Percentiles rank a stretch among this genome's conserved stretches.
phyloP scores from a whole-genome alignment of 2,113 vertebrate genomes.

The Hirundichthys speculiger region DNA sequence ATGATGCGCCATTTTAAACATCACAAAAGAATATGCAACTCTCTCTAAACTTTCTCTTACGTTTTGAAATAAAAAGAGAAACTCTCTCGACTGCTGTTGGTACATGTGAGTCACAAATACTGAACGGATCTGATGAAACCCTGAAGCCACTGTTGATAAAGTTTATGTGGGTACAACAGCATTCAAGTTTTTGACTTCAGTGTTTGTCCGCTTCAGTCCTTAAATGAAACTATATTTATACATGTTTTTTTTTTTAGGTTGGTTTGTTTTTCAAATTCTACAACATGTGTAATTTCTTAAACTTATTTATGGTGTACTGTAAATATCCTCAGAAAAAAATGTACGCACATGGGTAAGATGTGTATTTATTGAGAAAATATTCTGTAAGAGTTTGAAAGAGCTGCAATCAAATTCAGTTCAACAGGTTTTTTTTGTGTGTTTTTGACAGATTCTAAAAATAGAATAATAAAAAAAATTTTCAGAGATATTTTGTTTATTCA shows the following conservation, averaged over 20 bases:
- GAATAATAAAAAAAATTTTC: slow-evolving; percentile 66
- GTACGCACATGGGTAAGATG: slow-evolving; percentile 90
- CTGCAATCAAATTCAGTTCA: slow-evolving; percentile 75
- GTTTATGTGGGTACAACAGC: slow-evolving; percentile 37
- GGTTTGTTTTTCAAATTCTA: slow-evolving; percentile 75
- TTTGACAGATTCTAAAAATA: slow-evolving; percentile 57
- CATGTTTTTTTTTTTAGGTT: slow-evolving; percentile 55
- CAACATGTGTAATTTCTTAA: slow-evolving; percentile 87
- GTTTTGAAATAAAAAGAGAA: background rate
- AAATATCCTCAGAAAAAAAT: slow-evolving; percentile 89
- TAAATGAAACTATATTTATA: slow-evolving; percentile 76
- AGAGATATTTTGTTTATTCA: background rate
- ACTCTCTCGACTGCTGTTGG: no score
- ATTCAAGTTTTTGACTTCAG: slow-evolving; percentile 23
- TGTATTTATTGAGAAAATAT: slow-evolving; percentile 96
- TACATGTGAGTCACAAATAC: no score
- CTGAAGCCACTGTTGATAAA: slow-evolving; percentile 8
- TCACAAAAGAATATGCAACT: slow-evolving; percentile 65
- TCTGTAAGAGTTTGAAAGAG: slow-evolving; percentile 89
- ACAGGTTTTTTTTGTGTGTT: slow-evolving; percentile 62
- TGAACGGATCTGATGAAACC: no score
- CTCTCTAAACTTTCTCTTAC: slow-evolving; percentile 17
- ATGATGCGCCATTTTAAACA: slow-evolving; percentile 1
- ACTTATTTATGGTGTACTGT: slow-evolving; percentile 95
- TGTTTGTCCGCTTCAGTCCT: slow-evolving; percentile 19